Evolutionary conservation across 2,797 vertebrate species (phyloP).

Genomic region (Paedocypris micromegethes): DNA sequence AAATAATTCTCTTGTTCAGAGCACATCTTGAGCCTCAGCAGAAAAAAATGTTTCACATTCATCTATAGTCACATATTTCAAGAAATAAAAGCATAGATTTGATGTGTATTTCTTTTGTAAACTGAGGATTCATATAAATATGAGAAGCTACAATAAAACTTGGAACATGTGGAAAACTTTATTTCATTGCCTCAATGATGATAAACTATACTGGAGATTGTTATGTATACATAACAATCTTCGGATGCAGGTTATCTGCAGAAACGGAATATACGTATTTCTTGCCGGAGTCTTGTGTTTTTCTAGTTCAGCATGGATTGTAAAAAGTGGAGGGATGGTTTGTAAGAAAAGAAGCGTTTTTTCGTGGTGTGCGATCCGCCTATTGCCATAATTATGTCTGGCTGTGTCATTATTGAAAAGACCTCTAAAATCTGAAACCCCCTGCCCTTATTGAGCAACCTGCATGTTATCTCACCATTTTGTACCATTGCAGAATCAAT

Average conservation of each 20-base stretch:
- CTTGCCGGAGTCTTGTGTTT: not conserved
- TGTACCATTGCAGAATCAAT: constrained; percentile 25
- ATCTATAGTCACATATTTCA: not conserved
- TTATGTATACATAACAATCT: no score
- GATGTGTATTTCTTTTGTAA: no score
- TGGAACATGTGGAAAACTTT: no score
- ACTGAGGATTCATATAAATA: no score
- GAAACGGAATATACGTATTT: not conserved
- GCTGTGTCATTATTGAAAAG: constrained; percentile 31
- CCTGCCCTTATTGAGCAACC: constrained; percentile 28
- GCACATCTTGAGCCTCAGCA: no score
- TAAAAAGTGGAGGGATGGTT: not conserved
- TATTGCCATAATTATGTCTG: constrained; percentile 24
- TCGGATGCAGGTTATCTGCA: not conserved
- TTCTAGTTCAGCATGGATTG: not conserved
- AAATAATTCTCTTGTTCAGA: no score
- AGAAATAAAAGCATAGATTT: no score
- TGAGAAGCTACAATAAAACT: no score
- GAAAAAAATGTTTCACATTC: not conserved
- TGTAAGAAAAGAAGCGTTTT: constrained; percentile 8
- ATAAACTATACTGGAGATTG: no score
- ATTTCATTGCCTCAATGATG: no score
- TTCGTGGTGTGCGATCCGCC: not conserved
- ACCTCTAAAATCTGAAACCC: constrained; percentile 22
- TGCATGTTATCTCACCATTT: constrained; percentile 32